Evolutionary conservation across 2,888 invertebrate species (phyloP).

Genomic region (Diplazon laetatorius): DNA sequence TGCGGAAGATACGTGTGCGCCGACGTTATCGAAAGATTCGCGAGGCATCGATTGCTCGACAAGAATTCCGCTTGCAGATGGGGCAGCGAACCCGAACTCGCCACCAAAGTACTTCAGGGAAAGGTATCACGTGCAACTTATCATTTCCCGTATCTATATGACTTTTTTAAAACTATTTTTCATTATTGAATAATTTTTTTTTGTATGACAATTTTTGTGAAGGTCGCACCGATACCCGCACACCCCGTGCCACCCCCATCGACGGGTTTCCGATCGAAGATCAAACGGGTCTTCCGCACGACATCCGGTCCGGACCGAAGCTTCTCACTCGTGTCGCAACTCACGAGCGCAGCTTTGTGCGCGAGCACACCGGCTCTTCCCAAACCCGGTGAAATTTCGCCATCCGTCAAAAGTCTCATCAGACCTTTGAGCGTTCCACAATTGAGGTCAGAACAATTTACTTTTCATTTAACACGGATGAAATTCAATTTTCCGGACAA

Average conservation of each 20-base stretch:
- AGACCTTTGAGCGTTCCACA: slow-evolving; percentile 85
- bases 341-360: slow-evolving; percentile 86
- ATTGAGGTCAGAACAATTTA: slow-evolving; percentile 77
- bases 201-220: slow-evolving; percentile 1
- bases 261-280: slow-evolving; percentile 84
- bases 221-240: slow-evolving; percentile 66
- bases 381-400: slow-evolving; percentile 83
- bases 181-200: too few relatives aligned
- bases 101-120: slow-evolving; percentile 83
- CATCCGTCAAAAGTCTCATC: slow-evolving; percentile 84
- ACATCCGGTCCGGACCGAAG: slow-evolving; percentile 83
- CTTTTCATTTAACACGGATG: too few relatives aligned
- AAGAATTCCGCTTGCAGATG: slow-evolving; percentile 84
- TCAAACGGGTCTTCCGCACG: slow-evolving; percentile 85
- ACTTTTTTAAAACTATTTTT: too few relatives aligned
- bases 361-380: slow-evolving; percentile 86
- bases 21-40: slow-evolving; percentile 88
- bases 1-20: slow-evolving; percentile 89
- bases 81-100: slow-evolving; percentile 86
- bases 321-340: slow-evolving; percentile 84
- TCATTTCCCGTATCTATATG: too few relatives aligned
- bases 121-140: slow-evolving; percentile 81
- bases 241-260: slow-evolving; percentile 74
- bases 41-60: slow-evolving; percentile 85
- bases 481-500: too few relatives aligned